Base-by-base conservation (phyloP, 2,888 invertebrate species). In the Sphecodes monilicornis region DNA sequence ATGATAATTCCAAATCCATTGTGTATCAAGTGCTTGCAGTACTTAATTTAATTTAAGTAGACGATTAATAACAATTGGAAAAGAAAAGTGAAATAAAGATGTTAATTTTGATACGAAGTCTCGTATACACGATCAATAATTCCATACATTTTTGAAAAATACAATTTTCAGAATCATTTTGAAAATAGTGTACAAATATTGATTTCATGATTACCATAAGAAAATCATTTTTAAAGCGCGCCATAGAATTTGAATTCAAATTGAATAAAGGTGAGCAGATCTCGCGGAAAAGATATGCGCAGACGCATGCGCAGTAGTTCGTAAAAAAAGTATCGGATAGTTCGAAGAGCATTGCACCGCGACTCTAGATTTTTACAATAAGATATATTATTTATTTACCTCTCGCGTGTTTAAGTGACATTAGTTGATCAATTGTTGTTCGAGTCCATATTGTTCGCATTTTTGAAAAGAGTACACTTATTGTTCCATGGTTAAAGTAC, bases 71-170 rank as follows among this genome's bases (percentile, higher is more conserved):
- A 60, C 50, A 69, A 74, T 60, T 36, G 32, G 43, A 76, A 76
- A 36, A 39, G 39, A 68, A 66, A 41, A 60, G 50, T 60, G 69
- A 39, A 82, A 81, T 81, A 79, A 68, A 78, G 68, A 73, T 69
- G 64, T 76, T 71, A 76, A 39, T 80, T 73, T 60, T 39, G n/a
- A 69, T 73, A 74, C 69, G 66, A 66, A 54, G 22, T 18, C 32
- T 71, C 32, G 26, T 29, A 36, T 4, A 54, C 16, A 54, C 39
- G 50, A 26, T 6, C 26, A 11, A 72, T 29, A 8, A 43, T 50
- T 2, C 50, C 46, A 39, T n/a, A 39, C 5, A 54, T 8, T 32
- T 32, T 64, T 11, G 1, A 32, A 16, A 18, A 0, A 18, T 4
- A 32, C 6, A 0, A 32, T 32, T 29, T 64, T 29, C 29, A 60